Evolutionary conservation across 1,140 invertebrate species (phyloP).

Genomic region (Andricus grossulariae): DNA sequence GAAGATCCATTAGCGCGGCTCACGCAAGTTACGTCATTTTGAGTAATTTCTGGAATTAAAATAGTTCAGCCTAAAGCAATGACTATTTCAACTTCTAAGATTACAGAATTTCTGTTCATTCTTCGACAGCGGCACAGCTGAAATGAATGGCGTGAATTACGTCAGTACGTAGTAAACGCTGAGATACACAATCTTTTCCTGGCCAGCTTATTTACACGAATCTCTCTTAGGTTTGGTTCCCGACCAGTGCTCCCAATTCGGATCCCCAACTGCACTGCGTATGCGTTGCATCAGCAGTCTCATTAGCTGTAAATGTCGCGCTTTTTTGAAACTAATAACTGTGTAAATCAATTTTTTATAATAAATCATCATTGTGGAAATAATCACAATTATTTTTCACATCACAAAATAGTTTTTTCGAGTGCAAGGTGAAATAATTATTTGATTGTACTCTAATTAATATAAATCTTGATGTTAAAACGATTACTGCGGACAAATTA

Average conservation of each 20-base stretch:
- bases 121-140: not conserved
- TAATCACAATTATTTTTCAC: too few relatives aligned
- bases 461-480: too few relatives aligned
- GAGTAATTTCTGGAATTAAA: slow-evolving; percentile 37
- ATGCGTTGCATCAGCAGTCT: too few relatives aligned
- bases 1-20: slow-evolving; percentile 38
- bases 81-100: not conserved
- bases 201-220: not conserved
- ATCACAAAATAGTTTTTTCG: too few relatives aligned
- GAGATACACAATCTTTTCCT: not conserved
- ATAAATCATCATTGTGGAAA: too few relatives aligned
- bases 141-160: not conserved
- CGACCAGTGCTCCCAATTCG: not conserved
- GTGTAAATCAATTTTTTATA: too few relatives aligned
- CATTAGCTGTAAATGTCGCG: too few relatives aligned
- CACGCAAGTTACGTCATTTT: slow-evolving; percentile 45
- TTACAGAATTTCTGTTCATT: not conserved
- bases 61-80: slow-evolving; percentile 8
- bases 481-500: too few relatives aligned
- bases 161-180: not conserved
- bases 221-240: not conserved
- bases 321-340: too few relatives aligned
- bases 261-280: not conserved
- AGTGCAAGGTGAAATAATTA: too few relatives aligned
- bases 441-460: too few relatives aligned